These are phyloP conservation scores for Varanus salvator DNA, from an alignment of 2,113 vertebrate species.

Conservation along the genomic window DNA sequence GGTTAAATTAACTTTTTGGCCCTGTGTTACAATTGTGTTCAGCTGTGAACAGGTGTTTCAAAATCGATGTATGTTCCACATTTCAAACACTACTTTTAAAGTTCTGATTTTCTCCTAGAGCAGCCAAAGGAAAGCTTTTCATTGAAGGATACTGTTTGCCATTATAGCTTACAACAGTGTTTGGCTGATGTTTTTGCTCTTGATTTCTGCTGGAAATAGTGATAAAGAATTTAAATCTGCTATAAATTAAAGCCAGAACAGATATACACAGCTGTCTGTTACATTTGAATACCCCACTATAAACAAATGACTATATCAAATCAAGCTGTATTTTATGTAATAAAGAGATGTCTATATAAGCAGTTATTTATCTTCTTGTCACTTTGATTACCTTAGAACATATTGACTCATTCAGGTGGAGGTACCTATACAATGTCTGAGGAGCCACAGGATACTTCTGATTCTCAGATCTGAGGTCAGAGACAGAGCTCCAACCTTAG, in stretches of 20 bases:
- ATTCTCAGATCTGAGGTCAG: too few relatives aligned
- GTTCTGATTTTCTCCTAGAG: conserved; percentile 31
- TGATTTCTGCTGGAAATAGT: conserved; percentile 71
- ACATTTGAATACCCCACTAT: conserved; percentile 67
- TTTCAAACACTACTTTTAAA: conserved; percentile 21
- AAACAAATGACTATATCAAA: conserved; percentile 69
- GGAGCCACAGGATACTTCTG: too few relatives aligned
- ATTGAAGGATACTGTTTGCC: conserved; percentile 59
- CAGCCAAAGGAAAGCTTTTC: conserved; percentile 47
- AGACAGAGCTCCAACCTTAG: too few relatives aligned
- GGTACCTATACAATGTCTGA: too few relatives aligned
- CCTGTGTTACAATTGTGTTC: neutral
- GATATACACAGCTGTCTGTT: conserved; percentile 71
- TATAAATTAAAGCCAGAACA: conserved; percentile 73
- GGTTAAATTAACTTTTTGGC: conserved; percentile 32
- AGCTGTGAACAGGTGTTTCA: conserved; percentile 15
- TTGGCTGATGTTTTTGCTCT: conserved; percentile 63
- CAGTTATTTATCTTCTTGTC: neutral
- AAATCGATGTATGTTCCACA: conserved; percentile 33
- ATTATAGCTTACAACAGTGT: conserved; percentile 48
- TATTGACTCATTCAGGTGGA: neutral
- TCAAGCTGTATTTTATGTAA: conserved; percentile 52
- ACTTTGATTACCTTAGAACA: conserved; percentile 50
- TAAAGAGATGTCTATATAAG: conserved; percentile 39
- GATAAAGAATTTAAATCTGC: conserved; percentile 77